Conservation (phyloP, 2,888 invertebrate species). For the Priocnemis perturbator region DNA sequence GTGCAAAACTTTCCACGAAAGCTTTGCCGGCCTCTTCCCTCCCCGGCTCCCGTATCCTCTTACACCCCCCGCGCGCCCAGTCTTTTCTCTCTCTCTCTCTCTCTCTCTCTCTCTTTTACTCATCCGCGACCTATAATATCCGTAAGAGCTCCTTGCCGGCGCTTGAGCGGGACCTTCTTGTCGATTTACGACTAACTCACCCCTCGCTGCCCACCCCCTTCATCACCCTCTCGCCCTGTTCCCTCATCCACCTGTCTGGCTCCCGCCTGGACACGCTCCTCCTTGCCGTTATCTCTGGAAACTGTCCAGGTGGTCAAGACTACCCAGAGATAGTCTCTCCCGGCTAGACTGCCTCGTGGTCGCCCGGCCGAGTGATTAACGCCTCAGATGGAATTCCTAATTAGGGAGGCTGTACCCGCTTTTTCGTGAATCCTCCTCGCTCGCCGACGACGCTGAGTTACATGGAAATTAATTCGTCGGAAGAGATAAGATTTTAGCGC, state of each 20-base stretch:
- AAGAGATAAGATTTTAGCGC: too few species aligned
- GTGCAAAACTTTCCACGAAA: conserved; percentile 60
- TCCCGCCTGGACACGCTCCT: not conserved
- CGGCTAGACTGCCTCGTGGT: not conserved
- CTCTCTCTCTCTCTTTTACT: conserved; percentile 10
- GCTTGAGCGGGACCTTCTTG: conserved; percentile 33
- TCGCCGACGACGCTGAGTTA: conserved; percentile 2
- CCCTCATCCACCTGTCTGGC: too few species aligned
- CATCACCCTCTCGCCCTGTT: conserved; percentile 31
- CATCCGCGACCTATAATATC: conserved; percentile 56
- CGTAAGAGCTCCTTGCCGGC: conserved; percentile 45
- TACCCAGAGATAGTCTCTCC: conserved; percentile 47
- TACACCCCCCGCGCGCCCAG: not conserved
- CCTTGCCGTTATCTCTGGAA: conserved; percentile 39
- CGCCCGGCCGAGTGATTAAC: conserved; percentile 13
- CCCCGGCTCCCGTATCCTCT: not conserved
- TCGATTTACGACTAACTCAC: conserved; percentile 51
- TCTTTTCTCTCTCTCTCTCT: not conserved
- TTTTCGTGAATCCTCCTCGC: not conserved
- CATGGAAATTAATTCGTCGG: too few species aligned
- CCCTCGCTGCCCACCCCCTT: conserved; percentile 21
- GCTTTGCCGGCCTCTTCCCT: not conserved
- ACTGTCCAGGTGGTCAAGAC: conserved; percentile 52
- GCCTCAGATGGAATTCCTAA: conserved; percentile 22
- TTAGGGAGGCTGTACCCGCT: too few species aligned